These are phyloP conservation scores for Podarcis raffonei DNA, from an alignment of 2,113 vertebrate species.

Conservation along the genomic window DNA sequence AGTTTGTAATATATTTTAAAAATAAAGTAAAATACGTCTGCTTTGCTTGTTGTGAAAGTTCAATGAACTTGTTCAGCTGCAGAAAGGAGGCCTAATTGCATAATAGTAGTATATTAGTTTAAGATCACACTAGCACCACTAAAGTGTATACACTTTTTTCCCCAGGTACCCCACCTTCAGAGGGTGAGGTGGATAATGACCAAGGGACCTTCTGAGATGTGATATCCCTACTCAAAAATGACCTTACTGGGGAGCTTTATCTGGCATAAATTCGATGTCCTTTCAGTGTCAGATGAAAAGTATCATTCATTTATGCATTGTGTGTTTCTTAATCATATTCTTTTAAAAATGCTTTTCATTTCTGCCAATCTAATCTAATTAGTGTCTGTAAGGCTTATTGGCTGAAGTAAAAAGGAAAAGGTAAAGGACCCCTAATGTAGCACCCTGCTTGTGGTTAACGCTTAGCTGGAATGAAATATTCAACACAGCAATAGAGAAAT, in stretches of 20 bases:
- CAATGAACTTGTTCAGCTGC: background rate
- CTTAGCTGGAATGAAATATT: no score
- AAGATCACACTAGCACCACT: background rate
- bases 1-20: conserved; percentile 3
- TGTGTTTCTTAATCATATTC: no score
- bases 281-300: background rate
- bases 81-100: background rate
- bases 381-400: background rate
- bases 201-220: no score
- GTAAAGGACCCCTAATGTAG: no score
- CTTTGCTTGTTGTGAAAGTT: background rate
- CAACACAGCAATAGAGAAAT: no score
- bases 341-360: no score
- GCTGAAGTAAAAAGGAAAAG: background rate
- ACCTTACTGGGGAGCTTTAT: background rate
- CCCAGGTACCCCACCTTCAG: background rate
- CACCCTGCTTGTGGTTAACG: no score
- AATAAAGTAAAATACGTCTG: background rate
- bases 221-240: background rate
- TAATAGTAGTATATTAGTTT: background rate
- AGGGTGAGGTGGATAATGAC: background rate
- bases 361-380: no score
- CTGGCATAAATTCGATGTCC: background rate
- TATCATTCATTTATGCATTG: background rate
- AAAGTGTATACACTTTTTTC: background rate